Evolutionary conservation across 2,797 vertebrate species (phyloP), one percentile per base, ranked within the genome.

Genomic region (Capromys pilorides): DNA sequence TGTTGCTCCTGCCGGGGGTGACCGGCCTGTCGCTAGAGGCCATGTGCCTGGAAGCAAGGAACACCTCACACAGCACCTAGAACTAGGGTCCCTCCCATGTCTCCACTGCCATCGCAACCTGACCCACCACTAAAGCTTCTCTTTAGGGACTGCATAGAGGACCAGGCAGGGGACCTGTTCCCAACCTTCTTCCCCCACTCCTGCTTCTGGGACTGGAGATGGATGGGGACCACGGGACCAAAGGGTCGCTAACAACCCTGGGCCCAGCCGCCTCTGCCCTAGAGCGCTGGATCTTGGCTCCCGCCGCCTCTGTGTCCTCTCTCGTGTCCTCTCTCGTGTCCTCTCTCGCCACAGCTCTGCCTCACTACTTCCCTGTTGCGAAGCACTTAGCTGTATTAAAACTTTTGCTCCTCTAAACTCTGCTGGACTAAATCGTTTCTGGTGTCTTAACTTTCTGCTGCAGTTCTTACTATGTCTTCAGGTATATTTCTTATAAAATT

Each of bases 391-490:
- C 33, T 39, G 91, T n/a, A 49, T 71, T 88, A 36, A 39, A 61
- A 49, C 26, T 33, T 64, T 51, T 19, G 16, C 54, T 64, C n/a
- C 24, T 31, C 54, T 36, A 64, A 90, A 66, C 73, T 71, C 67
- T 49, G 26, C 78, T 36, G 61, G 33, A 7, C n/a, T 57, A 71
- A 71, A 49, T 94, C 54, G 54, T 79, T 73, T 87, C 73, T 49
- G 28, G 59, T 57, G 86, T 78, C 79, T 36, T 94, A 79, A 71
- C 61, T 6, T 79, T 86, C 78, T 82, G 77, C 67, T 62, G 18
- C 12, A 61, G 26, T 83, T 96, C 57, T 87, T 39, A 92, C 64
- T 78, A 51, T 90, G 51, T 18, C 41, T 83, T 90, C 80, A 61
- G 82, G 69, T 64, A 88, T 12, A 71, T 31, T 79, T 62, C 64